These are phyloP conservation scores for Typhlomys cinereus DNA, from an alignment of 2,113 vertebrate genomes.

Conservation along the genomic window DNA sequence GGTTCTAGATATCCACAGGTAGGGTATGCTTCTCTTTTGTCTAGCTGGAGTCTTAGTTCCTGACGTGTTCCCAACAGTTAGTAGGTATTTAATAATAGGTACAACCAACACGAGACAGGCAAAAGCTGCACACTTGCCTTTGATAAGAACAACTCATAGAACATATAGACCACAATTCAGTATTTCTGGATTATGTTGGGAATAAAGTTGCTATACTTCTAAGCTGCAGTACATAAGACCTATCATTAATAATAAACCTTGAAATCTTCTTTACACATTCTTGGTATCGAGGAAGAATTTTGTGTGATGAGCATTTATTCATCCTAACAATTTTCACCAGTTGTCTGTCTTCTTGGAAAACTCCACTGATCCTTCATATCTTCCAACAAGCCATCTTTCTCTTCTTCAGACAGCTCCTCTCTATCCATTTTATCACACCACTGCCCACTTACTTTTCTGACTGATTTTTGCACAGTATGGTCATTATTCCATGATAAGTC, in stretches of 20 bases:
- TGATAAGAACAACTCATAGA: neutral
- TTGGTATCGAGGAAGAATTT: neutral
- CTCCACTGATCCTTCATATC: neutral
- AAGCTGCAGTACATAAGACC: neutral
- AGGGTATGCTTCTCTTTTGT: neutral
- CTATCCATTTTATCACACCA: neutral
- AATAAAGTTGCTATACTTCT: too few species aligned
- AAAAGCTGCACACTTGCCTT: neutral
- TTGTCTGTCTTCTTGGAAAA: neutral
- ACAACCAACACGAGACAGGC: neutral
- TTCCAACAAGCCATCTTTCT: neutral
- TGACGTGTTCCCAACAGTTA: neutral
- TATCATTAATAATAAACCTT: neutral
- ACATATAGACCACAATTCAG: neutral
- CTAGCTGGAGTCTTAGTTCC: too few species aligned
- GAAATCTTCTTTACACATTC: neutral
- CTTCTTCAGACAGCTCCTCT: neutral
- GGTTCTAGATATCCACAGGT: neutral
- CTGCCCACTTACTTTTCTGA: neutral
- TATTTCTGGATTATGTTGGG: neutral
- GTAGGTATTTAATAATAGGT: neutral
- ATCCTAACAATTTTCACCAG: neutral
- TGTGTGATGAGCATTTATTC: neutral
- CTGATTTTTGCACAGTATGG: neutral
- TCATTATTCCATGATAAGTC: neutral